phyloP scores from a whole-genome alignment of 2,113 vertebrate species.

The Neoarius graeffei region DNA sequence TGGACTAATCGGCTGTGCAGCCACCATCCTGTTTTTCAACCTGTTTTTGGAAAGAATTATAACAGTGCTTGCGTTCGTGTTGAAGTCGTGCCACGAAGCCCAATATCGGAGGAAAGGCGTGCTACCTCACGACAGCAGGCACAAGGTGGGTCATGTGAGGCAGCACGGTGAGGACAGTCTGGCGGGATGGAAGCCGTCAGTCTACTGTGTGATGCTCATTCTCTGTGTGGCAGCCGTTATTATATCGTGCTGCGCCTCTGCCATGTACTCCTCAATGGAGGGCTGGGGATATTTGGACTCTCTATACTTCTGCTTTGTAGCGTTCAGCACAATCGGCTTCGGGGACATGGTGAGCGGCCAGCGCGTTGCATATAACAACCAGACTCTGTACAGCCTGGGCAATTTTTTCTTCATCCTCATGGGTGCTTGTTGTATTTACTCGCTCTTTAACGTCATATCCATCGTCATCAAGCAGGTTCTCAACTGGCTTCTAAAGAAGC shows the following conservation, averaged over 20 bases:
- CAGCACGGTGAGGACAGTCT: constrained; percentile 68
- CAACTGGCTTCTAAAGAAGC: constrained; percentile 89
- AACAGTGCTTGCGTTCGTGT: constrained; percentile 84
- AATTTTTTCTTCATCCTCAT: constrained; percentile 93
- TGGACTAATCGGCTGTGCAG: constrained; percentile 90
- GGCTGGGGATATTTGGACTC: constrained; percentile 96
- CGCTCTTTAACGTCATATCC: constrained; percentile 95
- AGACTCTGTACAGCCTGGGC: constrained; percentile 82
- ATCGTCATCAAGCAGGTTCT: constrained; percentile 96
- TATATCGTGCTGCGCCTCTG: constrained; percentile 91
- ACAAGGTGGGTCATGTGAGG: constrained; percentile 50
- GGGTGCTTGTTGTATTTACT: constrained; percentile 97
- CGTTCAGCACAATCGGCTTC: constrained; percentile 97
- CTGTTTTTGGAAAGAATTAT: constrained; percentile 95
- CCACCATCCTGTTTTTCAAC: constrained; percentile 96
- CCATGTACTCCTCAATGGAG: constrained; percentile 88
- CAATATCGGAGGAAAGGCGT: constrained; percentile 77
- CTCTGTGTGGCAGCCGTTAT: constrained; percentile 84
- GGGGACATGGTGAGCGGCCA: constrained; percentile 98
- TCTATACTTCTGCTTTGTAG: constrained; percentile 96
- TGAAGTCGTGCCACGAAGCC: constrained; percentile 83
- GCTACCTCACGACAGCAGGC: constrained; percentile 63
- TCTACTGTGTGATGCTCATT: constrained; percentile 95
- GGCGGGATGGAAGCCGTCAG: constrained; percentile 92
- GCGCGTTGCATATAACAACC: constrained; percentile 79